phyloP scores from a whole-genome alignment of 1,140 invertebrate genomes.

The Bombus waltoni region DNA sequence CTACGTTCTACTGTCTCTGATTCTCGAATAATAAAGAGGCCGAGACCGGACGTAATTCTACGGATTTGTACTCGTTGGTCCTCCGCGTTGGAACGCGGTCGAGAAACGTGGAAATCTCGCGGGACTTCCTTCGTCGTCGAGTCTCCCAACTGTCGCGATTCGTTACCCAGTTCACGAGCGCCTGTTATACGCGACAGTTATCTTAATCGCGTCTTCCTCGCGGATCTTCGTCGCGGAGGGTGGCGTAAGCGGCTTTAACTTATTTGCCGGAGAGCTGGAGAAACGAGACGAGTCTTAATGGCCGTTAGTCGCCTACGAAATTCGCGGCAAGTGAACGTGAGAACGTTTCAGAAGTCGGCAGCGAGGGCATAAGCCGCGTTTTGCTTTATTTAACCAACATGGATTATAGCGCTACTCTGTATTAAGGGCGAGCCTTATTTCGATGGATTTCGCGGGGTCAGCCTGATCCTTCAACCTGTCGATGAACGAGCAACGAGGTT shows the following conservation, averaged over 20 bases:
- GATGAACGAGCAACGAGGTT: too few relatives aligned
- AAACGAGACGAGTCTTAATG: conserved; percentile 17
- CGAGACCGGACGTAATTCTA: conserved; percentile 6
- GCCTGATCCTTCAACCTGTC: too few relatives aligned
- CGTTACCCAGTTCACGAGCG: not conserved
- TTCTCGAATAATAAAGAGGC: conserved; percentile 9
- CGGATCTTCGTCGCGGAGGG: not conserved
- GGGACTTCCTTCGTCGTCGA: not conserved
- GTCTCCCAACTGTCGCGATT: not conserved
- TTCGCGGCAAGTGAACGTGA: not conserved
- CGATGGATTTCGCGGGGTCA: not conserved
- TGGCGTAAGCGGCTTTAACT: conserved; percentile 36
- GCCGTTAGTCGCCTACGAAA: not conserved
- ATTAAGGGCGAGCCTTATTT: not conserved
- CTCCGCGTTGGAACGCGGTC: not conserved
- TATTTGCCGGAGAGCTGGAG: conserved; percentile 25
- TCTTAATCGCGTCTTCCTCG: conserved; percentile 31
- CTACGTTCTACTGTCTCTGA: not conserved
- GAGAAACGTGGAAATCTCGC: not conserved
- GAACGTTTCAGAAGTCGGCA: not conserved
- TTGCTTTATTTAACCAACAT: not conserved
- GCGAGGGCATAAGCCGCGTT: not conserved
- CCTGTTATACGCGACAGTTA: conserved; percentile 10
- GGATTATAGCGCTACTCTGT: not conserved
- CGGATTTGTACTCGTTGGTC: not conserved